A percentile compares a stretch with the other conserved stretches of the same genome.
Conservation (phyloP, 1,140 invertebrate species). For the Drosophila jambulina region DNA sequence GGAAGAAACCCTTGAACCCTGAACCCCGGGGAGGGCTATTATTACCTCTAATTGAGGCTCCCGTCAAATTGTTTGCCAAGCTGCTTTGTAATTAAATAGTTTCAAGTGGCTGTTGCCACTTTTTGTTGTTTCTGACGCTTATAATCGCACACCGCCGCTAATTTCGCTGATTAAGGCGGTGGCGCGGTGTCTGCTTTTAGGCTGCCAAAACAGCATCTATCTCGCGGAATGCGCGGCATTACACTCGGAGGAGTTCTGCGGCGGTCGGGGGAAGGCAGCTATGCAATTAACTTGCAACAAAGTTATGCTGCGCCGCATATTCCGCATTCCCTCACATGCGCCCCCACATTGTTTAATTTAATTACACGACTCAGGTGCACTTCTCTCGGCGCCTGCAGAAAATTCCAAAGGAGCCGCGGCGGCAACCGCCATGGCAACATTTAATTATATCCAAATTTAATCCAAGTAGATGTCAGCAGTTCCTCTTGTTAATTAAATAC, state of each 20-base stretch:
- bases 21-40: slow-evolving; percentile 20
- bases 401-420: slow-evolving; percentile 41
- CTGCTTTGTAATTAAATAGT: slow-evolving; percentile 82
- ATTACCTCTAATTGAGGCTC: slow-evolving; percentile 71
- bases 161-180: slow-evolving; percentile 33
- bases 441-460: slow-evolving; percentile 60
- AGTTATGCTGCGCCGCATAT: slow-evolving; percentile 51
- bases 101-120: slow-evolving; percentile 63
- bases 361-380: slow-evolving; percentile 65
- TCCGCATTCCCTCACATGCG: slow-evolving; percentile 34
- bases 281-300: slow-evolving; percentile 72
- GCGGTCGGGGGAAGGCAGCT: slow-evolving; percentile 9
- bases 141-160: slow-evolving; percentile 61
- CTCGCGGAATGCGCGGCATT: slow-evolving; percentile 10
- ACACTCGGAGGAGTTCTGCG: slow-evolving; percentile 24
- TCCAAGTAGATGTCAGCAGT: slow-evolving; percentile 46
- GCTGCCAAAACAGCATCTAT: slow-evolving; percentile 21
- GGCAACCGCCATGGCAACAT: slow-evolving; percentile 43
- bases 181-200: slow-evolving; percentile 3
- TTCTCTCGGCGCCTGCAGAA: slow-evolving; percentile 12
- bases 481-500: slow-evolving; percentile 59
- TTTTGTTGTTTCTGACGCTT: slow-evolving; percentile 72
- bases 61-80: slow-evolving; percentile 74
- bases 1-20: slow-evolving; percentile 11
- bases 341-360: slow-evolving; percentile 75